Percentiles rank a stretch among this genome's conserved stretches.
phyloP scores from a whole-genome alignment of 2,888 invertebrate species.

The Andrena chrysosceles region DNA sequence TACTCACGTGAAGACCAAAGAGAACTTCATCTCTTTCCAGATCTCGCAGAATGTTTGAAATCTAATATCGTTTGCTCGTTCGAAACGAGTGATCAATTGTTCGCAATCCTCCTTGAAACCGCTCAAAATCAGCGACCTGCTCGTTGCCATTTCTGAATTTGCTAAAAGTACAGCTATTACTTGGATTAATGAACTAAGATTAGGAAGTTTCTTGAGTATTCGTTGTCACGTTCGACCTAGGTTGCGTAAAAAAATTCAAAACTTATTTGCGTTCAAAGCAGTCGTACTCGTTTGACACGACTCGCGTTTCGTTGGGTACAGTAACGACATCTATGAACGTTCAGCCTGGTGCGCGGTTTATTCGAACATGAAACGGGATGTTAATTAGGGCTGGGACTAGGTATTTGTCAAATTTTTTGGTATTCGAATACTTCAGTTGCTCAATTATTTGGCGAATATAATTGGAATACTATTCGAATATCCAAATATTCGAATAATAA shows the following conservation, averaged over 20 bases:
- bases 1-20: constrained; percentile 78
- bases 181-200: not conserved
- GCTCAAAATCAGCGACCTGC: constrained; percentile 36
- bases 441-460: too few species aligned
- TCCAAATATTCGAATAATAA: too few species aligned
- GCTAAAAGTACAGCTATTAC: not conserved
- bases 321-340: not conserved
- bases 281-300: not conserved
- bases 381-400: too few species aligned
- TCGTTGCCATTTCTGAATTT: constrained; percentile 23
- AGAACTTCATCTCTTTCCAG: constrained; percentile 81
- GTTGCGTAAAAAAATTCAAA: not conserved
- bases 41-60: constrained; percentile 78
- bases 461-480: too few species aligned
- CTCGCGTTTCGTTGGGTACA: not conserved
- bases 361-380: not conserved
- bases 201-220: not conserved
- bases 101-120: constrained; percentile 74
- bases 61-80: constrained; percentile 72
- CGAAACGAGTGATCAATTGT: constrained; percentile 75
- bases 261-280: not conserved
- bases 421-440: too few species aligned
- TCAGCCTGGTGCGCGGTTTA: not conserved
- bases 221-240: not conserved
- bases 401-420: too few species aligned